Conservation (phyloP, 2,888 invertebrate species). For the Monochamus alternatus region DNA sequence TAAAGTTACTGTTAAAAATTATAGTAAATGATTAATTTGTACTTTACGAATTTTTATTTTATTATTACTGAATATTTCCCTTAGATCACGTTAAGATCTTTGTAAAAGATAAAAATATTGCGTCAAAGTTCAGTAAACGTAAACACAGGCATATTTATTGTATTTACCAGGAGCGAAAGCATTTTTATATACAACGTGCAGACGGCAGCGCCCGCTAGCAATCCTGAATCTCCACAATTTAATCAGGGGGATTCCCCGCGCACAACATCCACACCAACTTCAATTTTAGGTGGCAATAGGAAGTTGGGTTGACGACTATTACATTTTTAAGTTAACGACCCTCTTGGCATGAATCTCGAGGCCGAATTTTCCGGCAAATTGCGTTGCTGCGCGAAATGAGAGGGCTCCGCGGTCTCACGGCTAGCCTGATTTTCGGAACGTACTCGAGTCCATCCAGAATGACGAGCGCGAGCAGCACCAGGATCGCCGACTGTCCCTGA, state of each 20-base stretch:
- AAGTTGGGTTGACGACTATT: constrained; percentile 17
- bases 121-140: neutral
- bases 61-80: no score
- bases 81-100: neutral
- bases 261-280: constrained; percentile 25
- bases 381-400: constrained; percentile 24
- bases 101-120: neutral
- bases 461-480: constrained; percentile 43
- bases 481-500: constrained; percentile 55
- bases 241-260: neutral
- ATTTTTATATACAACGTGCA: constrained; percentile 17
- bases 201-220: neutral
- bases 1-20: no score
- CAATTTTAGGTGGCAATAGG: constrained; percentile 23
- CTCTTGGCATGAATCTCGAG: constrained; percentile 32
- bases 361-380: constrained; percentile 20
- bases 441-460: constrained; percentile 45
- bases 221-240: constrained; percentile 30
- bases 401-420: constrained; percentile 35
- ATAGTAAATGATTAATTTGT: no score
- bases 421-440: constrained; percentile 38
- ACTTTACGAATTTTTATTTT: no score
- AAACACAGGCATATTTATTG: constrained; percentile 15
- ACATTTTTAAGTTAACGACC: constrained; percentile 32
- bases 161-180: constrained; percentile 4